Percentiles rank a stretch among this genome's conserved stretches.
These are phyloP conservation scores for Rattus rattus DNA, from an alignment of 2,113 vertebrate genomes.

Conservation along the genomic window DNA sequence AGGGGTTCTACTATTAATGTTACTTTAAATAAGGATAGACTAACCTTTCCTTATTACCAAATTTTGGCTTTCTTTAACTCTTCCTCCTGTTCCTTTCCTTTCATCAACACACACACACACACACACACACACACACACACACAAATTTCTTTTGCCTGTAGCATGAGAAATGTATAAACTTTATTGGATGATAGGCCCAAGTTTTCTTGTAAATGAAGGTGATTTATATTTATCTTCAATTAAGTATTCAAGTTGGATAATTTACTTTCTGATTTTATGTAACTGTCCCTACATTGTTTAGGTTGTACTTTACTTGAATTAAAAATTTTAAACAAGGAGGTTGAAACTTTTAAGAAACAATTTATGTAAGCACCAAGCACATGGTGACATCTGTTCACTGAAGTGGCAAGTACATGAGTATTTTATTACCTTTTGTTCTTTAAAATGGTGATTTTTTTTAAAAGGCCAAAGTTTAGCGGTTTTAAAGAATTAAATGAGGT, in stretches of 20 bases:
- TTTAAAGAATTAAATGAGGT: conserved; percentile 52
- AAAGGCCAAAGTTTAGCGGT: conserved; percentile 25
- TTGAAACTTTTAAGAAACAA: not conserved
- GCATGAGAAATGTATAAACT: conserved; percentile 42
- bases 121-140: no score
- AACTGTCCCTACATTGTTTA: not conserved
- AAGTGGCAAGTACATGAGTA: not conserved
- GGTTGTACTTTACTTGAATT: not conserved
- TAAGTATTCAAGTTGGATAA: conserved; percentile 41
- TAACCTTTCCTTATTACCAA: not conserved
- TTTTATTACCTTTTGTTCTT: conserved; percentile 15
- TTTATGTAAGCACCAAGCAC: not conserved
- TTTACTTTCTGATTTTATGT: not conserved
- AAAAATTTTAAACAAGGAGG: conserved; percentile 33
- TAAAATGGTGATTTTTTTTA: not conserved
- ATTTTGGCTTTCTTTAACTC: conserved; percentile 14
- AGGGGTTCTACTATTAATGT: conserved; percentile 23
- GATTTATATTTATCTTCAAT: not conserved
- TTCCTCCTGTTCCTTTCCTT: not conserved
- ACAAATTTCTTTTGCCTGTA: conserved; percentile 16
- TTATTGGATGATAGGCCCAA: conserved; percentile 6
- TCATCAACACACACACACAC: not conserved
- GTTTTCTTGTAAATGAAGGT: conserved; percentile 48
- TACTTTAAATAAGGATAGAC: conserved; percentile 5
- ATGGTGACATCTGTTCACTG: not conserved